Evolutionary conservation across 2,113 vertebrate genomes (phyloP), one percentile per base, ranked within the genome.

Genomic region (Erythrocebus patas): DNA sequence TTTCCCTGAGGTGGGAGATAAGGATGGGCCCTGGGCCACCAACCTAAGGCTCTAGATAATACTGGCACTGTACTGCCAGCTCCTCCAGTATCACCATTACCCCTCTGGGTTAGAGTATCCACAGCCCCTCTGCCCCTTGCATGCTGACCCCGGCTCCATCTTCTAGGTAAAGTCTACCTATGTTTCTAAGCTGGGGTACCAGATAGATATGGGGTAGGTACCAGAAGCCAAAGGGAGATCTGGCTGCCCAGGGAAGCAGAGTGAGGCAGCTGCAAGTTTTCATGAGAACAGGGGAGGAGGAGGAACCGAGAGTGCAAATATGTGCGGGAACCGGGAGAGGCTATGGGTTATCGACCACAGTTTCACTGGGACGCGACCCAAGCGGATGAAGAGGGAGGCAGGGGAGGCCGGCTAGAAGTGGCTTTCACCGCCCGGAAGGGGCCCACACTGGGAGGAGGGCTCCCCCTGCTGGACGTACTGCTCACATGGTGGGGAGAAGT

Each of bases 321-420:
- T 35, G 81, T 43, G 70, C 94, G 5, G 6, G 93, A 97, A 91
- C 75, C 0, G 7, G 89, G 95, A 95, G 89, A 97, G 98, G 97
- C 70, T 18, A n/a, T 6, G 40, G 95, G 96, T 55, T 97, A 97
- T 93, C 40, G 40, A 95, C 82, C 59, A 80, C 1, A 91, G 98
- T 98, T 98, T 98, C 98, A 91, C 81, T 98, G 98, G 98, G 98
- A 98, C 0, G 0, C 2, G 4, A 52, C 98, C 98, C 98, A 98
- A 98, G 84, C 6, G 0, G 0, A 30, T 68, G 38, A 81, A 70
- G 90, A 59, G 89, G 79, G 79, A 40, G 0, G 17, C 52, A n/a
- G 68, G 55, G 57, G 61, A 64, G 83, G 84, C 93, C 0, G 6
- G 75, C 82, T 5, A 16, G 50, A 93, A 93, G 83, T 66, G 87